phyloP scores from a whole-genome alignment of 2,888 invertebrate genomes.

The Chymomyza procnemis region DNA sequence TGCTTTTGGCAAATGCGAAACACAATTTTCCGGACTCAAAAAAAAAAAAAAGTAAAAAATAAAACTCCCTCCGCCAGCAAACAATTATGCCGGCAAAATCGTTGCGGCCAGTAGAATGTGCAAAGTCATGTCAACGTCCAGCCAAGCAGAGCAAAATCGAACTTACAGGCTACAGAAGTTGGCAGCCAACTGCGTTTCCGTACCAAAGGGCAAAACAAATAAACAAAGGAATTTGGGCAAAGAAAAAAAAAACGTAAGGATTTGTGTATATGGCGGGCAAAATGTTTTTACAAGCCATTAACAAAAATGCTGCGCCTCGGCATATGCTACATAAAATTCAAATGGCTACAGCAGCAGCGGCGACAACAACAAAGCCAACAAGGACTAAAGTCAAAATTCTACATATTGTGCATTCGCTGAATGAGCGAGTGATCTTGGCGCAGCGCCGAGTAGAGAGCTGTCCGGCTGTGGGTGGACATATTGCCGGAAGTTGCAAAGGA shows the following conservation, averaged over 20 bases:
- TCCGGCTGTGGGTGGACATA: slow-evolving; percentile 21
- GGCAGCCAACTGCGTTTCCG: slow-evolving; percentile 40
- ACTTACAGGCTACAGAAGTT: slow-evolving; percentile 9
- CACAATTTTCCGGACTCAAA: neutral
- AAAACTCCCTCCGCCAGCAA: too few species aligned
- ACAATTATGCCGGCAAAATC: slow-evolving; percentile 35
- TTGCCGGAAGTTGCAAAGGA: slow-evolving; percentile 58
- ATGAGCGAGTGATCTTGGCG: slow-evolving; percentile 62
- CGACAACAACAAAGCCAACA: slow-evolving; percentile 22
- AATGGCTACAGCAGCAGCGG: slow-evolving; percentile 31
- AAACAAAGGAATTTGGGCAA: slow-evolving; percentile 14
- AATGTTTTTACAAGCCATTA: slow-evolving; percentile 72
- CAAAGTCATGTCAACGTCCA: slow-evolving; percentile 58
- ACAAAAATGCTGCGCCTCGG: slow-evolving; percentile 68
- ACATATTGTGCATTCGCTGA: slow-evolving; percentile 57
- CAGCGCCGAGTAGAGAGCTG: slow-evolving; percentile 28
- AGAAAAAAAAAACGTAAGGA: slow-evolving; percentile 28
- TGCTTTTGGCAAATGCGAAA: slow-evolving; percentile 55
- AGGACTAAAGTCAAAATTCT: slow-evolving; percentile 37
- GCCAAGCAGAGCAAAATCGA: slow-evolving; percentile 10
- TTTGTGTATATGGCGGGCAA: slow-evolving; percentile 46
- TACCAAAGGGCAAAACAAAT: slow-evolving; percentile 32
- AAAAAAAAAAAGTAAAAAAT: slow-evolving; percentile 14
- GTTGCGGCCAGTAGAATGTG: slow-evolving; percentile 30
- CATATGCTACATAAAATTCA: slow-evolving; percentile 64